Percentiles rank a stretch among this genome's conserved stretches.
phyloP scores from a whole-genome alignment of 2,888 invertebrate species.

The Tryphoninae sp. region DNA sequence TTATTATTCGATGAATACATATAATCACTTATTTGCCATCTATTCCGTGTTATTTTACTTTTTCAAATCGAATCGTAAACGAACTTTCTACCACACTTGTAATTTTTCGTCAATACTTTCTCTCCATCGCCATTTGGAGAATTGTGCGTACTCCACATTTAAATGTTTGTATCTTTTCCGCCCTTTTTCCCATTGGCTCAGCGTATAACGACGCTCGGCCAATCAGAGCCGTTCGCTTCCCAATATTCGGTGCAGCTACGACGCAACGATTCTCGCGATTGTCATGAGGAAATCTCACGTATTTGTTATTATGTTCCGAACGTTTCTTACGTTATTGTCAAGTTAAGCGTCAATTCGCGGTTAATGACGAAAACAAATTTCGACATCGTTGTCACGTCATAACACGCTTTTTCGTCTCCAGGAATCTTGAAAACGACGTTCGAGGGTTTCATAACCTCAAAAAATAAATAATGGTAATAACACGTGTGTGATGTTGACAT shows the following conservation, averaged over 20 bases:
- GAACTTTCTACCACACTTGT: not conserved
- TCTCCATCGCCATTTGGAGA: not conserved
- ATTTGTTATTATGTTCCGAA: slow-evolving; percentile 1
- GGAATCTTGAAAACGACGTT: not conserved
- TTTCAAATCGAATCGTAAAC: not conserved
- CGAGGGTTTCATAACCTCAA: slow-evolving; percentile 24
- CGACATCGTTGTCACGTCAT: not conserved
- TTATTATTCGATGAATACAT: not conserved
- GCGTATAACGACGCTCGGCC: not conserved
- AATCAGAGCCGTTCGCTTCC: not conserved
- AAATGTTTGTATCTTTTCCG: not conserved
- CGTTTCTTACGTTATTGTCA: not conserved
- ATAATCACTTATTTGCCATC: not conserved
- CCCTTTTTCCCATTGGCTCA: slow-evolving; percentile 16
- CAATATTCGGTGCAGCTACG: not conserved
- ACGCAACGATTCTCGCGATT: not conserved
- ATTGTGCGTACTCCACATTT: not conserved
- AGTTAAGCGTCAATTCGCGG: not conserved
- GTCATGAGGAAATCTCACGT: not conserved
- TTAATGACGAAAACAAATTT: not conserved
- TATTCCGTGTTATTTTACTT: not conserved
- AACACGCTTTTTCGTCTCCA: not conserved
- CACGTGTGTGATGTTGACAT: not conserved
- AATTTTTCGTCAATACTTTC: not conserved
- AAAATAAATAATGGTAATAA: slow-evolving; percentile 21